A percentile compares a stretch with the other conserved stretches of the same genome.
These are phyloP conservation scores for Borostomias antarcticus DNA, from an alignment of 2,797 vertebrate species.

Conservation along the genomic window DNA sequence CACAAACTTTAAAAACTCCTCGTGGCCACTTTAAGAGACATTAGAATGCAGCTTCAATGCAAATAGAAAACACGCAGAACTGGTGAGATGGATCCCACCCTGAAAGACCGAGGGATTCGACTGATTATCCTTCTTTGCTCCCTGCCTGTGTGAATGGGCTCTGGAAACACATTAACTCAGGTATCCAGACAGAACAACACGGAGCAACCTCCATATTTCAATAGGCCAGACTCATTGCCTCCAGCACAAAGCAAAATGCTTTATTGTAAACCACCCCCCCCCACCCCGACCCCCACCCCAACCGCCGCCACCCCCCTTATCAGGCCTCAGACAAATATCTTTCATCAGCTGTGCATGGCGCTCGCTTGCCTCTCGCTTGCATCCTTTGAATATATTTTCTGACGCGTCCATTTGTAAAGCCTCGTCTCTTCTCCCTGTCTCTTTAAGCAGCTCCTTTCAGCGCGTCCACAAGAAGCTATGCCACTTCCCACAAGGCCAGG, in stretches of 20 bases:
- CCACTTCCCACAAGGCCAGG: slow-evolving; percentile 29
- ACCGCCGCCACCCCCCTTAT: slow-evolving; percentile 47
- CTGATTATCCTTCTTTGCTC: slow-evolving; percentile 44
- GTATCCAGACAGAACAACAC: slow-evolving; percentile 31
- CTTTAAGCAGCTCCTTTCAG: slow-evolving; percentile 38
- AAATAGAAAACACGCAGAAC: slow-evolving; percentile 59
- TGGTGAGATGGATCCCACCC: slow-evolving; percentile 36
- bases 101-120: slow-evolving; percentile 49
- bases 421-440: slow-evolving; percentile 7
- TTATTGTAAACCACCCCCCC: slow-evolving; percentile 39
- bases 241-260: slow-evolving; percentile 40
- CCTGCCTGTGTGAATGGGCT: slow-evolving; percentile 29
- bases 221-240: slow-evolving; percentile 31
- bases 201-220: slow-evolving; percentile 26
- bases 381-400: slow-evolving; percentile 43
- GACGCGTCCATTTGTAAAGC: slow-evolving; percentile 44
- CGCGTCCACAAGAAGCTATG: slow-evolving; percentile 32
- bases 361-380: slow-evolving; percentile 11
- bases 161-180: slow-evolving; percentile 42
- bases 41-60: slow-evolving; percentile 64
- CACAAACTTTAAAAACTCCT: no score
- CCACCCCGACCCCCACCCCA: slow-evolving; percentile 49
- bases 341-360: slow-evolving; percentile 43
- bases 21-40: no score
- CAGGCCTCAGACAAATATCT: slow-evolving; percentile 40